Evolutionary conservation across 2,888 invertebrate genomes (phyloP).

Genomic region (Encarsia formosa): DNA sequence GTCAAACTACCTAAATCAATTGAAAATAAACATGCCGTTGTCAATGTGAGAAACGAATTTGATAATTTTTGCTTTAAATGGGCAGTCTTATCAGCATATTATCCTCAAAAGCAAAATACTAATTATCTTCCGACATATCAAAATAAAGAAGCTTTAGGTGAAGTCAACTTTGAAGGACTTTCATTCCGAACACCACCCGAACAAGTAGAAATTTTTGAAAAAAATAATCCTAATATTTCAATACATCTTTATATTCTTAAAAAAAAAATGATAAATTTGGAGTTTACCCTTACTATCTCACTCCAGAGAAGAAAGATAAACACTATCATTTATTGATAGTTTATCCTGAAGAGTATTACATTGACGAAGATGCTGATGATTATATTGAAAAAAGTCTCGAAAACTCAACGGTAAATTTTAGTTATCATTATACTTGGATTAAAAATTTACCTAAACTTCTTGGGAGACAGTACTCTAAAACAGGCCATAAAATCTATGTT

Average conservation of each 20-base stretch:
- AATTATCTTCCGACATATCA: no score
- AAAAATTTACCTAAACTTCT: no score
- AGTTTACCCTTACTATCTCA: not conserved
- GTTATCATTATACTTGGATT: no score
- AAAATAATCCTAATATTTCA: not conserved
- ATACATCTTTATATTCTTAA: not conserved
- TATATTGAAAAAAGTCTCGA: no score
- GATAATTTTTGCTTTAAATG: conserved; percentile 20
- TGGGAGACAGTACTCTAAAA: no score
- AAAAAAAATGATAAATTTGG: not conserved
- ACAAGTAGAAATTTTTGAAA: not conserved
- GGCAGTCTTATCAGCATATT: not conserved
- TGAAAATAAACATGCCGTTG: not conserved
- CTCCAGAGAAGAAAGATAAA: not conserved
- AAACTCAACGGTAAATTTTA: no score
- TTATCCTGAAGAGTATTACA: not conserved
- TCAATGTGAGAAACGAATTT: conserved; percentile 37
- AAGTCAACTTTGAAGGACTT: not conserved
- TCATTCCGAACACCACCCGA: no score
- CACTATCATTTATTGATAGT: not conserved
- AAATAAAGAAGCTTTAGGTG: not conserved
- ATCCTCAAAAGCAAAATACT: no score
- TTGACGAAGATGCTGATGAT: no score
- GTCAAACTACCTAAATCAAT: not conserved
- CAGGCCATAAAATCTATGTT: no score